Evolutionary conservation across 2,113 vertebrate species (phyloP), one percentile per base, ranked within the genome.

Genomic region (Erythrocebus patas): DNA sequence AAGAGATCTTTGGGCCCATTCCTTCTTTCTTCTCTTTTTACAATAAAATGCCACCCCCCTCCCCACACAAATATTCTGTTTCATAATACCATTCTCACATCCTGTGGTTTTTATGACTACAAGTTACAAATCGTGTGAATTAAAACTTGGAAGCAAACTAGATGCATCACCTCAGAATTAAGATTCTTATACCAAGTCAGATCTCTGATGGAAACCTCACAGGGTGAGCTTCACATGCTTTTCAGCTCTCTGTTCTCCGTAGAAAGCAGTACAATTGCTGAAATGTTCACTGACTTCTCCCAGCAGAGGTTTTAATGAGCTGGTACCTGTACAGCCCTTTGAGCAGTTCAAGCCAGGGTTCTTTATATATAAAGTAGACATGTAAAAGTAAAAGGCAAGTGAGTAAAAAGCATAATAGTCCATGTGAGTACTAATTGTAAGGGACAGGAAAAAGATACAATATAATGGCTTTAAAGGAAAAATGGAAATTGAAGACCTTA

Each of bases 301-400:
- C 57, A 48, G 48, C 20, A 57, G 52, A n/a, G 55, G 27, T 92
- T 95, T 95, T 95, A 83, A 92, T 83, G 55, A 91, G 68, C 57
- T 64, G 55, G 13, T 70, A 8, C 75, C n/a, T 59, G 13, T 32
- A 80, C 5, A 38, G 50, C 4, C 23, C 45, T 57, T 85, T 91
- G 78, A 96, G 13, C 6, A 57, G 20, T 89, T 89, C 61, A 88
- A 93, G 57, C 5, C 10, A 57, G 43, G 1, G 2, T 22, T 84
- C 40, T 79, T 79, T 94, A 45, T 50, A 32, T 79, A 66, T 59
- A 66, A 59, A 87, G 18, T 3, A 95, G 81, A 35, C 2, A 61
- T 7, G 35, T 13, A 25, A 96, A 84, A 91, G 13, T 75, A 89
- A 96, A 96, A 82, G 50, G 22, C 35, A 95, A 89, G 30, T 55